A percentile compares a stretch with the other conserved stretches of the same genome.
Evolutionary conservation across 37 sponge, comb jelly and placozoan genomes (phyloP).

Genomic region (Aplysina aerophoba): DNA sequence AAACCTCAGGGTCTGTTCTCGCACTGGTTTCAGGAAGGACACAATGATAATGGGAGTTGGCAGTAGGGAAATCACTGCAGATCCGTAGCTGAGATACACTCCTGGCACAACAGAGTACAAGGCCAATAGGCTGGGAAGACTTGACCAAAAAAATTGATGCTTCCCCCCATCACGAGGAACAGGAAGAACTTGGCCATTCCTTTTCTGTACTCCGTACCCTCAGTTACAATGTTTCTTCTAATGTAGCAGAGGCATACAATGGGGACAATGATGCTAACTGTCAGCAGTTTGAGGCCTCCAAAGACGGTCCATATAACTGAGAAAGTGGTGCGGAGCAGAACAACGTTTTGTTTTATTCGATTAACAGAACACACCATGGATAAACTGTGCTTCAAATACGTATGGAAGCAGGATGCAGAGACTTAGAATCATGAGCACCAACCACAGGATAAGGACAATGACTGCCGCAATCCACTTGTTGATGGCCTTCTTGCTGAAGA

Average conservation of each 20-base stretch:
- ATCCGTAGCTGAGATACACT: neutral
- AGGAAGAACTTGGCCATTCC: conserved; percentile 5
- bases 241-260: neutral
- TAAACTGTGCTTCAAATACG: neutral
- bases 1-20: neutral
- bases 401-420: neutral
- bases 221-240: neutral
- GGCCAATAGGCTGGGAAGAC: neutral
- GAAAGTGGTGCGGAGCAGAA: neutral
- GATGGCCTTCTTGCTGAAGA: neutral
- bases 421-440: neutral
- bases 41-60: conserved; percentile 7
- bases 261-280: neutral
- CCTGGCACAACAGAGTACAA: neutral
- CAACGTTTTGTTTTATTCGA: neutral
- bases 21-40: neutral
- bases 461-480: neutral
- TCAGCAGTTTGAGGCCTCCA: neutral
- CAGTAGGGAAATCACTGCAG: neutral
- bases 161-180: neutral
- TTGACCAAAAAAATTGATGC: neutral
- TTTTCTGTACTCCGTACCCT: neutral
- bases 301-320: neutral
- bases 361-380: neutral
- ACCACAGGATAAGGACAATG: neutral